Evolutionary conservation across 2,797 vertebrate species (phyloP).

Genomic region (Notolabrus celidotus): DNA sequence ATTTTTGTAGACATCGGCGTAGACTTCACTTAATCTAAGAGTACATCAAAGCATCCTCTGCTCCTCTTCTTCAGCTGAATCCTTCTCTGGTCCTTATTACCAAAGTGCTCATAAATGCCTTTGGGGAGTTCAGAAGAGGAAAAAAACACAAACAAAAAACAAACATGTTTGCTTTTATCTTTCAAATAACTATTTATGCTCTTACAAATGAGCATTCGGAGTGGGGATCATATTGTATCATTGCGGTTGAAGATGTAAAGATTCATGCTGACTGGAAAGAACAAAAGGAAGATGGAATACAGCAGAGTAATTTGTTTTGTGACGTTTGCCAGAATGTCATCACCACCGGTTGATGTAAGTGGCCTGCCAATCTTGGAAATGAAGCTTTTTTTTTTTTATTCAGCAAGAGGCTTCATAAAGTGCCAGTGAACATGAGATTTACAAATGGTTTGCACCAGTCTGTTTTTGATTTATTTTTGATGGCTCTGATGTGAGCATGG

Average conservation of each 20-base stretch:
- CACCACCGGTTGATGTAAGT: constrained; percentile 23
- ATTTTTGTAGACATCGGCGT: constrained; percentile 84
- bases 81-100: constrained; percentile 85
- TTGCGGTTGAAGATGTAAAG: constrained; percentile 55
- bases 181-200: constrained; percentile 86
- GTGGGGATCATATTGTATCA: constrained; percentile 60
- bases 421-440: constrained; percentile 67
- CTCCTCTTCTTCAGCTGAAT: constrained; percentile 79
- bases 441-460: constrained; percentile 71
- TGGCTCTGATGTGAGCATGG: constrained; percentile 70
- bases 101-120: constrained; percentile 86
- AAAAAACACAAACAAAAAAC: constrained; percentile 84
- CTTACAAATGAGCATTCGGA: constrained; percentile 84
- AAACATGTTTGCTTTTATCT: constrained; percentile 89
- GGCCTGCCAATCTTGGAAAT: constrained; percentile 33
- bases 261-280: constrained; percentile 43
- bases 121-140: constrained; percentile 72
- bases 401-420: constrained; percentile 49
- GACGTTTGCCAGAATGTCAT: constrained; percentile 59
- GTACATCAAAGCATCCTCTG: constrained; percentile 86
- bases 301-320: constrained; percentile 22
- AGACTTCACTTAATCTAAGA: constrained; percentile 86
- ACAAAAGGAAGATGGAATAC: constrained; percentile 41
- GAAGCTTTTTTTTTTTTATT: constrained; percentile 42
- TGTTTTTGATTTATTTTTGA: constrained; percentile 79